Evolutionary conservation across 1,140 invertebrate genomes (phyloP).

Genomic region (Homalodisca vitripennis): DNA sequence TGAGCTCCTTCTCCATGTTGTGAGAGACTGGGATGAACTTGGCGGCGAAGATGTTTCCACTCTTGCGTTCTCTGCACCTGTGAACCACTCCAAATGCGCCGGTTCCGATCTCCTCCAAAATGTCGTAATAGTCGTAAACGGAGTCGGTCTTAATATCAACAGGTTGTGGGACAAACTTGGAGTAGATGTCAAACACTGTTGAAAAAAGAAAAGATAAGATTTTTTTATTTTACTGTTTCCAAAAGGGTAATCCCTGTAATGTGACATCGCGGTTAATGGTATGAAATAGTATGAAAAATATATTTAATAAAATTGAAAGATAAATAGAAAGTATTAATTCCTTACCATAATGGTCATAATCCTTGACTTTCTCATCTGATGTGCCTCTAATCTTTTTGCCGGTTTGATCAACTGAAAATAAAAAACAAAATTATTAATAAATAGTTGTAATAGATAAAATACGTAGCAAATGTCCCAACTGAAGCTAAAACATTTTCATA

Average conservation of each 20-base stretch:
- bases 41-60: conserved; percentile 96
- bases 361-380: conserved; percentile 83
- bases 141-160: conserved; percentile 94
- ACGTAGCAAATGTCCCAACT: too few relatives aligned
- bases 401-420: conserved; percentile 72
- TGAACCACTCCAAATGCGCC: conserved; percentile 99
- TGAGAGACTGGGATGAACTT: conserved; percentile 98
- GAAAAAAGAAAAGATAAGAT: too few relatives aligned
- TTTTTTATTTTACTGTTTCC: too few relatives aligned
- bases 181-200: conserved; percentile 96
- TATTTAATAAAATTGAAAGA: not conserved
- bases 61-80: conserved; percentile 91
- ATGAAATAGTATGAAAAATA: not conserved
- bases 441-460: too few relatives aligned
- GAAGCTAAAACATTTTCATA: too few relatives aligned
- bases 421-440: conserved; percentile 40
- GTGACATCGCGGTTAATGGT: too few relatives aligned
- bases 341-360: conserved; percentile 93
- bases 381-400: conserved; percentile 92
- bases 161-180: conserved; percentile 94
- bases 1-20: conserved; percentile 93
- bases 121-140: conserved; percentile 98
- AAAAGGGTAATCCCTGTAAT: too few relatives aligned
- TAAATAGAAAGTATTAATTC: not conserved
- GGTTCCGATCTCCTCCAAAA: conserved; percentile 98